phyloP scores from a whole-genome alignment of 2,888 invertebrate genomes.

The Pristionchus fissidentatus region DNA sequence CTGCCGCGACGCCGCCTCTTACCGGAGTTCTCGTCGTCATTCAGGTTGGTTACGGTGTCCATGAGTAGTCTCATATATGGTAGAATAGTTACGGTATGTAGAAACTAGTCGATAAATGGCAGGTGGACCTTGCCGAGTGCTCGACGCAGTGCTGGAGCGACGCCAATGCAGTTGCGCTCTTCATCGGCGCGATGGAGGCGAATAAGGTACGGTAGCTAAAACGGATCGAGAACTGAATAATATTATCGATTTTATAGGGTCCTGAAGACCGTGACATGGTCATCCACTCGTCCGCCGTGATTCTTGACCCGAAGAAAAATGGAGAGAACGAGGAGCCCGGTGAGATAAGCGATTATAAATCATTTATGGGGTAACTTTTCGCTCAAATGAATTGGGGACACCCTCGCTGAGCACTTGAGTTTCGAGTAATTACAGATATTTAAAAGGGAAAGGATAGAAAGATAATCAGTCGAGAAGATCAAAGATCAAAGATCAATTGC shows the following conservation, averaged over 20 bases:
- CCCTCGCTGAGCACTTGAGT: too few relatives aligned
- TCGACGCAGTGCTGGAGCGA: conserved; percentile 60
- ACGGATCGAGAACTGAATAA: neutral
- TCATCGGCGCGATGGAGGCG: conserved; percentile 64
- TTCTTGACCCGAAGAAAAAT: neutral
- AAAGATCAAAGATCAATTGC: conserved; percentile 4
- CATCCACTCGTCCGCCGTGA: conserved; percentile 40
- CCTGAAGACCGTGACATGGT: conserved; percentile 11
- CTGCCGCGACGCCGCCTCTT: neutral
- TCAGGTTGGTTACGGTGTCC: neutral
- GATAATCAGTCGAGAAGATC: neutral
- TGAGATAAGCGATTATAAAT: too few relatives aligned
- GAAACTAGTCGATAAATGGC: neutral
- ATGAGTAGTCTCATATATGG: neutral
- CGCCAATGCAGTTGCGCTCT: conserved; percentile 64
- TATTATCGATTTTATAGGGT: neutral
- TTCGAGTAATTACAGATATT: too few relatives aligned
- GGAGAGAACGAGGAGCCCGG: neutral
- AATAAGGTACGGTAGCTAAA: conserved; percentile 54
- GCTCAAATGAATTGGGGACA: too few relatives aligned
- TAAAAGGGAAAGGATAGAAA: too few relatives aligned
- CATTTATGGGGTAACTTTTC: too few relatives aligned
- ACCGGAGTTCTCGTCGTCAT: conserved; percentile 36
- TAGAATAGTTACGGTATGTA: too few relatives aligned
- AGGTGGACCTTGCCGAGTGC: conserved; percentile 61